Conservation (phyloP, 1,140 invertebrate genomes). For the Nomia melanderi region DNA sequence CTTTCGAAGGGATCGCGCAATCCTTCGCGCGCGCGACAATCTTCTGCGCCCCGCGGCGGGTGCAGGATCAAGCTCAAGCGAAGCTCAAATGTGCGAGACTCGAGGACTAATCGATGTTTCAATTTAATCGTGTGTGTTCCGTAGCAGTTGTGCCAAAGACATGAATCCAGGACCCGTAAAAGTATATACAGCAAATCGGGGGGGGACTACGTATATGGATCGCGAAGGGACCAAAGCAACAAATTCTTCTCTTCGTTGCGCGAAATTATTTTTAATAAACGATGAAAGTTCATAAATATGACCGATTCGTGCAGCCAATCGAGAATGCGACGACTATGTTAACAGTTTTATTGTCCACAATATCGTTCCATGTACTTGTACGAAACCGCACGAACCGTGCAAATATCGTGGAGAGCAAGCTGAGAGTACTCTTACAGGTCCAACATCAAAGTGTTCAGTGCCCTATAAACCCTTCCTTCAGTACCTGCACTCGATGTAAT, state of each 20-base stretch:
- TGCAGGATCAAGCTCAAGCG: slow-evolving; percentile 2
- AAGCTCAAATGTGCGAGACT: slow-evolving; percentile 14
- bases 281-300: slow-evolving; percentile 15
- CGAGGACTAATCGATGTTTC: slow-evolving; percentile 50
- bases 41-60: background rate
- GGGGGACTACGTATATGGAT: slow-evolving; percentile 35
- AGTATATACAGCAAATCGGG: slow-evolving; percentile 42
- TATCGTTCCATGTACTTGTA: background rate
- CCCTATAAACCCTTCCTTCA: slow-evolving; percentile 65
- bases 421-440: slow-evolving; percentile 62
- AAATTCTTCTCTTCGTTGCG: slow-evolving; percentile 14
- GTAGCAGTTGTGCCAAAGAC: slow-evolving; percentile 71
- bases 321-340: background rate
- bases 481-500: slow-evolving; percentile 69
- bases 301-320: background rate
- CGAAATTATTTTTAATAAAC: slow-evolving; percentile 18
- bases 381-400: background rate
- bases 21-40: slow-evolving; percentile 13
- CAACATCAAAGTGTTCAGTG: slow-evolving; percentile 71
- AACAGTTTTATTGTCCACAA: background rate
- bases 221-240: slow-evolving; percentile 66
- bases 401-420: slow-evolving; percentile 21
- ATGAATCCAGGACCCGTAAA: slow-evolving; percentile 57
- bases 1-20: background rate
- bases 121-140: slow-evolving; percentile 61